Percentiles rank a stretch among this genome's conserved stretches.
phyloP scores from a whole-genome alignment of 2,888 invertebrate genomes.

The Automeris io region DNA sequence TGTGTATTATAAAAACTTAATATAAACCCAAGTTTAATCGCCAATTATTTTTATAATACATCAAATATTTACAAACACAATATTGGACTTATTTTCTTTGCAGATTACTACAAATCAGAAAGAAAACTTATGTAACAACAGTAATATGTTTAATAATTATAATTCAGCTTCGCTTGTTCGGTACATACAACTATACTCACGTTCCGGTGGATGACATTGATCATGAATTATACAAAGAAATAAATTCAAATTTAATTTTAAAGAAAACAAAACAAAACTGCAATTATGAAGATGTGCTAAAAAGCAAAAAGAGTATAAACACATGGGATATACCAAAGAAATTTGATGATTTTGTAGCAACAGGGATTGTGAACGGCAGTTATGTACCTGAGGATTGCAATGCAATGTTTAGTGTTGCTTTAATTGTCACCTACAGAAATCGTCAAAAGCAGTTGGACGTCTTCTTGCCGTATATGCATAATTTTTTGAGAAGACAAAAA shows the following conservation, averaged over 20 bases:
- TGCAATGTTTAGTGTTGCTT: constrained; percentile 81
- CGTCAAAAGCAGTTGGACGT: constrained; percentile 84
- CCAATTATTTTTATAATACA: too few species aligned
- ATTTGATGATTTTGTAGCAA: constrained; percentile 34
- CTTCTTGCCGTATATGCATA: constrained; percentile 91
- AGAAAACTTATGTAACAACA: constrained; percentile 29
- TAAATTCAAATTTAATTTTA: constrained; percentile 26
- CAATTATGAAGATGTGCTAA: constrained; percentile 43
- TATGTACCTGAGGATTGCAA: constrained; percentile 49
- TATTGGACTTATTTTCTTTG: not conserved
- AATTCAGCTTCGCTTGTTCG: constrained; percentile 32
- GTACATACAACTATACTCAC: constrained; percentile 40
- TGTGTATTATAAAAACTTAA: constrained; percentile 13
- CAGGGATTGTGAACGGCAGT: constrained; percentile 45
- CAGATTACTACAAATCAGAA: constrained; percentile 34
- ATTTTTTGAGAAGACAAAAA: constrained; percentile 87
- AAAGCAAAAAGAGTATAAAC: constrained; percentile 27
- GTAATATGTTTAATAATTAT: constrained; percentile 32
- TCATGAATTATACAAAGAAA: constrained; percentile 30
- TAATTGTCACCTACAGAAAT: constrained; percentile 88
- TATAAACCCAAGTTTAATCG: too few species aligned
- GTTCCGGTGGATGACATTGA: constrained; percentile 32
- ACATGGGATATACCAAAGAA: constrained; percentile 33
- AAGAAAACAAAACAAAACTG: constrained; percentile 38
- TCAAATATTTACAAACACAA: not conserved